phyloP scores from a whole-genome alignment of 2,113 vertebrate genomes.

The Antennarius striatus region DNA sequence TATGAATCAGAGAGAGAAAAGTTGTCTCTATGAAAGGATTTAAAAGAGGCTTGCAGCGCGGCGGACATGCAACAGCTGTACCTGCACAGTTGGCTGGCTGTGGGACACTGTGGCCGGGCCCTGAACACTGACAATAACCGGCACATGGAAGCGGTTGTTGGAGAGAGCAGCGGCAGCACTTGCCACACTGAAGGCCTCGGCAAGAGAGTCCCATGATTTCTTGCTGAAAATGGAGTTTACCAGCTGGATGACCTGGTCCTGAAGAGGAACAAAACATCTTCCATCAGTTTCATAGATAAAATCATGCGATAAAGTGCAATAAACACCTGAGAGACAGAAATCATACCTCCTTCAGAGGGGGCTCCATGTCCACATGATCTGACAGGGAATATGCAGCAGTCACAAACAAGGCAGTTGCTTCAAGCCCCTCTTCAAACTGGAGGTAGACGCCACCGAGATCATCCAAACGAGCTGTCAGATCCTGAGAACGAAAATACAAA shows the following conservation, averaged over 20 bases:
- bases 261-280: conserved; percentile 12
- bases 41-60: neutral
- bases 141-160: conserved; percentile 90
- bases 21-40: neutral
- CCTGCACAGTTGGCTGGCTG: conserved; percentile 88
- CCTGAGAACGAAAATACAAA: conserved; percentile 73
- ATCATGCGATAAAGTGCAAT: neutral
- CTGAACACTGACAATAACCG: conserved; percentile 84
- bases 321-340: neutral
- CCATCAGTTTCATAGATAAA: neutral
- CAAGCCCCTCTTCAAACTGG: conserved; percentile 97
- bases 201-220: conserved; percentile 90
- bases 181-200: conserved; percentile 93
- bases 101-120: conserved; percentile 89
- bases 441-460: conserved; percentile 94
- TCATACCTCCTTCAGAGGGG: conserved; percentile 92
- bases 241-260: conserved; percentile 95
- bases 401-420: conserved; percentile 93
- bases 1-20: conserved; percentile 63
- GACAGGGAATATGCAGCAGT: conserved; percentile 92
- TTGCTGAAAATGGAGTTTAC: conserved; percentile 96
- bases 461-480: conserved; percentile 95
- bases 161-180: conserved; percentile 86
- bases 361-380: conserved; percentile 91
- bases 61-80: conserved; percentile 48